Percentiles rank a stretch among this genome's conserved stretches.
Evolutionary conservation across 1,140 invertebrate genomes (phyloP).

Genomic region (Panagrolaimus sp.): DNA sequence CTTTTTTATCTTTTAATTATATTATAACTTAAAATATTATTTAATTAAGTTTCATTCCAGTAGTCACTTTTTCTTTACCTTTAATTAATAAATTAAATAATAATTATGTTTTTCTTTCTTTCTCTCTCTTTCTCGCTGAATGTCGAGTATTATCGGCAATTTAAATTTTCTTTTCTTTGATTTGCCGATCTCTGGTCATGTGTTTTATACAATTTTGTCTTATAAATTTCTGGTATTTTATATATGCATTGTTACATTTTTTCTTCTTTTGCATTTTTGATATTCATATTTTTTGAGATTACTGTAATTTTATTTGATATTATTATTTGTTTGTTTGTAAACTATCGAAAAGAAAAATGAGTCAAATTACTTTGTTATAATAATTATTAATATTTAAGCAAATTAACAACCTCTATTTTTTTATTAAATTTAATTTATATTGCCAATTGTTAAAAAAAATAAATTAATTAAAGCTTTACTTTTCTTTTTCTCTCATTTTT

Average conservation of each 20-base stretch:
- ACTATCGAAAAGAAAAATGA: neutral
- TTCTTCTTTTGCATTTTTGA: neutral
- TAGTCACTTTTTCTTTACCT: constrained; percentile 10
- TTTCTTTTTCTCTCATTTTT: too few relatives aligned
- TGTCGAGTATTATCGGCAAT: constrained; percentile 9
- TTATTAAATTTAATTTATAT: too few relatives aligned
- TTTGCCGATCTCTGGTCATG: constrained; percentile 15
- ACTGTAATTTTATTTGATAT: neutral
- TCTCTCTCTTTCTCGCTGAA: neutral
- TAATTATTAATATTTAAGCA: too few relatives aligned
- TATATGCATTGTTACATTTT: neutral
- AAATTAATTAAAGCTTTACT: too few relatives aligned
- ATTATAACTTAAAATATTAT: neutral
- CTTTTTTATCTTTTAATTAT: neutral
- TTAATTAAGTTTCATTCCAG: constrained; percentile 13
- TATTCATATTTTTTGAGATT: neutral
- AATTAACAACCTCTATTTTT: too few relatives aligned
- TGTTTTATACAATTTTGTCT: constrained; percentile 14
- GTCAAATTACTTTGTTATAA: neutral
- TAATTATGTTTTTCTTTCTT: neutral
- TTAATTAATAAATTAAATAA: too few relatives aligned
- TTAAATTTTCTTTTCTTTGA: neutral
- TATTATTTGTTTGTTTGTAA: neutral
- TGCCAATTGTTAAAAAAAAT: too few relatives aligned
- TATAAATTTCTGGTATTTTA: constrained; percentile 2